These are phyloP conservation scores for Allobates femoralis DNA, from an alignment of 2,797 vertebrate species.

Conservation along the genomic window DNA sequence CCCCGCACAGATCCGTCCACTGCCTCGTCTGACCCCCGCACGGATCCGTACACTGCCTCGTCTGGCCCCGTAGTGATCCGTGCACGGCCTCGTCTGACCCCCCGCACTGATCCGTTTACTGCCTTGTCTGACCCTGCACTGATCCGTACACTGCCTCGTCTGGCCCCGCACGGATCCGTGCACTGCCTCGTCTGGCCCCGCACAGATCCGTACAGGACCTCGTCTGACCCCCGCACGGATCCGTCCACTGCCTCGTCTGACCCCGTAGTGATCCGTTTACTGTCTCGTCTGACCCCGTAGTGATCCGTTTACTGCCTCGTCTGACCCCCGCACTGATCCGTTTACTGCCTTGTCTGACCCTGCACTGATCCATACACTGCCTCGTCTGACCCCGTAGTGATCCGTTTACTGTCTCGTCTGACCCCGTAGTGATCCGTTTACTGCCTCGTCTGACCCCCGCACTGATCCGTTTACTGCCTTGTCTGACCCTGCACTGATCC, in stretches of 20 bases:
- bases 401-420: not conserved
- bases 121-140: not conserved
- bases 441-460: not conserved
- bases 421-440: not conserved
- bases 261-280: not conserved
- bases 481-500: not conserved
- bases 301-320: not conserved
- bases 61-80: not conserved
- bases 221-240: not conserved
- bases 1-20: no score
- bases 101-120: no score
- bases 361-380: not conserved
- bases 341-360: not conserved
- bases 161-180: not conserved
- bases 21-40: not conserved
- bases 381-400: not conserved
- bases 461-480: not conserved
- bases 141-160: not conserved
- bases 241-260: not conserved
- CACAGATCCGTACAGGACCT: not conserved
- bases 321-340: not conserved
- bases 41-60: not conserved
- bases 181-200: not conserved
- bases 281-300: not conserved
- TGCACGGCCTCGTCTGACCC: not conserved